Conservation (phyloP, 2,797 vertebrate species). For the Cyprinella venusta region DNA sequence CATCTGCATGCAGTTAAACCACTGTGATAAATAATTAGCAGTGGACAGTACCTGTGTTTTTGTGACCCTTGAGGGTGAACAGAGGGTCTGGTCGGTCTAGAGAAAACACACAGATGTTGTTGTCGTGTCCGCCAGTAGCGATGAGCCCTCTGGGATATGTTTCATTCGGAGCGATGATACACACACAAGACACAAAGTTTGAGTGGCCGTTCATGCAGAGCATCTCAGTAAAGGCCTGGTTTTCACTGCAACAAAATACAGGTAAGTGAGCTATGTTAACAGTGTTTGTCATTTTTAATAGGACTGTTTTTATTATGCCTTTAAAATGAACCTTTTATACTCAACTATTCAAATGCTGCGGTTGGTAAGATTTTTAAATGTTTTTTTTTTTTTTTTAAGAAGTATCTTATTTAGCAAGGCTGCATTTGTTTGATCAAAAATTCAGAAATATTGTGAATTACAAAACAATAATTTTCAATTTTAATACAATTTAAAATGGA, state of each 20-base stretch:
- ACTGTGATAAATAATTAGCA: not conserved
- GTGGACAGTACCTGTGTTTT: conserved; percentile 85
- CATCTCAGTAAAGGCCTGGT: conserved; percentile 88
- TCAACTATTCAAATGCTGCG: not conserved
- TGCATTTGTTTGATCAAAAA: not conserved
- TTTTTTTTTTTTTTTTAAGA: not conserved
- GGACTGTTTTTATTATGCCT: not conserved
- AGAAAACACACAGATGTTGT: conserved; percentile 93
- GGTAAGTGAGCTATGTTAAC: not conserved
- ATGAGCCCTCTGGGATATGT: conserved; percentile 90
- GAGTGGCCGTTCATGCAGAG: conserved; percentile 93
- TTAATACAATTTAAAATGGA: not conserved
- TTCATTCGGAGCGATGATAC: conserved; percentile 91
- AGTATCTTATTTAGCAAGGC: not conserved
- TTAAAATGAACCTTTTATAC: not conserved
- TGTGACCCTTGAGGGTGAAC: conserved; percentile 91
- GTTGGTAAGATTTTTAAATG: not conserved
- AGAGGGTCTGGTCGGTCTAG: conserved; percentile 86
- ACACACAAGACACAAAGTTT: conserved; percentile 96
- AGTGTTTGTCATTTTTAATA: not conserved
- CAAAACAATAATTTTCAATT: not conserved
- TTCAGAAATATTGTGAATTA: not conserved
- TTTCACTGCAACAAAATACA: conserved; percentile 76
- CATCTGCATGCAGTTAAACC: not conserved
- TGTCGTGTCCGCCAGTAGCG: conserved; percentile 94